These are phyloP conservation scores for Phymatocera aterrima DNA, from an alignment of 2,888 invertebrate genomes.

Conservation along the genomic window DNA sequence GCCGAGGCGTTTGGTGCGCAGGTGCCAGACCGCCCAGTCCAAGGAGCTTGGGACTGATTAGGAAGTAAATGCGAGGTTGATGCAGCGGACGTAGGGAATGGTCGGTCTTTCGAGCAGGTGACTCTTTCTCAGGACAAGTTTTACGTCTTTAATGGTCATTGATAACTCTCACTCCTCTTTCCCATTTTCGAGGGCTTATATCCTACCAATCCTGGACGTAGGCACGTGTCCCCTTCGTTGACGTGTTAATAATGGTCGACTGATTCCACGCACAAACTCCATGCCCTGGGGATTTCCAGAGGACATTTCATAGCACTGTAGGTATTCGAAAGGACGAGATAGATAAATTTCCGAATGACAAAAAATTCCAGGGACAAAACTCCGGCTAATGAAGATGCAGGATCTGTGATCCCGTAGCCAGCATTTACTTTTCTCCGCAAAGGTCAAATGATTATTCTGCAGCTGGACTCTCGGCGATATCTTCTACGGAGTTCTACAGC, in stretches of 20 bases:
- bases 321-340: background rate
- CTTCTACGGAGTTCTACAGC: background rate
- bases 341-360: slow-evolving; percentile 15
- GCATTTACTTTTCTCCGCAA: slow-evolving; percentile 11
- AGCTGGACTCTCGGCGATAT: slow-evolving; percentile 18
- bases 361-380: background rate
- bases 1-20: slow-evolving; percentile 41
- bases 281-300: background rate
- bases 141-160: slow-evolving; percentile 49
- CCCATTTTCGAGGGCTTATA: slow-evolving; percentile 45
- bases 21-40: slow-evolving; percentile 36
- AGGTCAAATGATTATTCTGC: slow-evolving; percentile 18
- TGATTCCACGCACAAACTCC: background rate
- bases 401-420: background rate
- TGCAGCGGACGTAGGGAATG: slow-evolving; percentile 48
- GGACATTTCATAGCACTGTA: background rate
- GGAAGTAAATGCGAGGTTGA: slow-evolving; percentile 55
- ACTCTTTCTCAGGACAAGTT: slow-evolving; percentile 11
- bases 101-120: slow-evolving; percentile 53
- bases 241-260: slow-evolving; percentile 41
- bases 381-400: slow-evolving; percentile 9
- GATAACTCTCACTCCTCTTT: slow-evolving; percentile 51
- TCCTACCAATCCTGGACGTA: slow-evolving; percentile 22
- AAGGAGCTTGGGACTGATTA: slow-evolving; percentile 53
- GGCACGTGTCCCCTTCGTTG: slow-evolving; percentile 17